Base-by-base conservation (phyloP, 1,140 invertebrate species). In the Drosophila kurseongensis region DNA sequence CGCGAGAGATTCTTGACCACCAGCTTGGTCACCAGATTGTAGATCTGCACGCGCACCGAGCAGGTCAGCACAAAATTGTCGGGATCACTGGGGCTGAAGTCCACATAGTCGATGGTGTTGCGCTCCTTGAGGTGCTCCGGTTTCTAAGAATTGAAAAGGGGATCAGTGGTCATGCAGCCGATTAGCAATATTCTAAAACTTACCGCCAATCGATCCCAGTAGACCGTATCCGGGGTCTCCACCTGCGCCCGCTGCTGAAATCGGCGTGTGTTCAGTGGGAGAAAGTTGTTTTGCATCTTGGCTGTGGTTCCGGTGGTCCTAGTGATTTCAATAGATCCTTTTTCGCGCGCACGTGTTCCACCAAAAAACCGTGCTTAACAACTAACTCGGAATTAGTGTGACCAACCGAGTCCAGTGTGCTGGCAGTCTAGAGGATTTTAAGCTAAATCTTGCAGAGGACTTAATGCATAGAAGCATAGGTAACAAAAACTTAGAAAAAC, bases 101-200 rank as follows among this genome's bases (percentile, higher is more conserved):
- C 96, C 55, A 99, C 95, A 83, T 97, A 96, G 91, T 98, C 97
- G 36, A 99, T 97, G 0, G 96, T 94, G 40, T 97, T 97, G 94
- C 97, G 97, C 93, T 99, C 98, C 93, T 98, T 99, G 0, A 98
- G 94, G 45, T 98, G 94, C 5, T 97, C 96, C 51, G 97, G 97
- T 78, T 95, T 93, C 97, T 98, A 91, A 13, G 76, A 32, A 94
- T 13, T 10, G 4, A 29, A 57, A 2, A 4, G 58, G 38, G 67
- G 50, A 41, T 44, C 62, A 29, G 16, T 45, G 16, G 32, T 9
- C 4, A 10, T 14, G 47, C 29, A 14, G 47, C 6, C 4, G 27
- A 14, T 6, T 10, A 10, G 5, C 7, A 3, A 16, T 51, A 8
- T 10, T 32, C 3, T 1, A 5, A 4, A 14, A 51, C n/a, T 48